Evolutionary conservation across 1,140 invertebrate genomes (phyloP), one percentile per base, ranked within the genome.

Genomic region (Myzus persicae): DNA sequence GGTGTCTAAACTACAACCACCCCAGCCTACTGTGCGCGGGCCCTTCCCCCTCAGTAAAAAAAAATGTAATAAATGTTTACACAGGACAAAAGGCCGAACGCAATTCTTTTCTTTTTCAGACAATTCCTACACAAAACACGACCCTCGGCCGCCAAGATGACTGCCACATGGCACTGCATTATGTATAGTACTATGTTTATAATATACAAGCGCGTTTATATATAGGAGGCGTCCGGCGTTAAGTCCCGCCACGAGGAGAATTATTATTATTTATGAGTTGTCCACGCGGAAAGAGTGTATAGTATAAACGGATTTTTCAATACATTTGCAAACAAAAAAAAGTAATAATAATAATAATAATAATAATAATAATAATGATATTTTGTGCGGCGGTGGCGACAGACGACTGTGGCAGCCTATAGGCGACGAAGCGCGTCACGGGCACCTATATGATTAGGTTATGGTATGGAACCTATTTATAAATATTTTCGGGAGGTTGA

Each of bases 31-130:
- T n/a, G n/a, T 5, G 59, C 18, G 4, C 14, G 59, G 31, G 14
- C 4, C 59, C 59, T 14, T 5, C 31, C 59, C 14, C 59, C 31
- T 4, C 1, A 6, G 48, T 7, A n/a, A 76, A 76, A n/a, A 18
- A 76, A n/a, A 76, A 76, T n/a, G n/a, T 76, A 82, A 82, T 82
- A 82, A 82, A 82, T 82, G 81, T 82, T 82, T 82, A 18, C n/a
- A 40, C 81, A 82, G 81, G 81, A 82, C 20, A 40, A 40, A 24
- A 8, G 18, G n/a, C 31, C 14, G 59, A n/a, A n/a, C n/a, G 22
- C 38, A 38, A 82, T 82, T 24, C 22, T 82, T 82, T 82, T 82
- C 9, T 40, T 40, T 36, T 82, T 40, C 18, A 40, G 36, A 40
- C 20, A 24, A 82, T 76, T 82, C 48, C 48, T 67, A 14, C 76